phyloP scores from a whole-genome alignment of 2,113 vertebrate species.

The Oxyura jamaicensis region DNA sequence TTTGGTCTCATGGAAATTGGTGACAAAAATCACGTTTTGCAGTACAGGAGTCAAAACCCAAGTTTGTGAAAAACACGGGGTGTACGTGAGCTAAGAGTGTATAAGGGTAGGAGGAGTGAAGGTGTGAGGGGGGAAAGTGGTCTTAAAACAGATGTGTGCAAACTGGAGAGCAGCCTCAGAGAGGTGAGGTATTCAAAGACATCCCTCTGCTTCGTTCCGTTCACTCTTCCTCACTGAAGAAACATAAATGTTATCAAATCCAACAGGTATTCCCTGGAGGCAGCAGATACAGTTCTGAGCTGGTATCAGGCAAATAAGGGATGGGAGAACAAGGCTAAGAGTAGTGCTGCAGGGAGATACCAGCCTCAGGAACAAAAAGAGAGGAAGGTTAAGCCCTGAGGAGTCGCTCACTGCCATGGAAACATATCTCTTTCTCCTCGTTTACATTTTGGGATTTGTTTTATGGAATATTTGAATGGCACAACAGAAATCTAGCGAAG shows the following conservation, averaged over 20 bases:
- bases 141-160: accelerated
- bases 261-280: neutral
- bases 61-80: neutral
- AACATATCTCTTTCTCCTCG: neutral
- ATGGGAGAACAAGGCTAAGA: neutral
- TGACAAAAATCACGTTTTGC: neutral
- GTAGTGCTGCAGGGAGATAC: neutral
- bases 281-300: neutral
- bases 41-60: neutral
- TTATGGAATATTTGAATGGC: neutral
- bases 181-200: neutral
- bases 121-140: neutral
- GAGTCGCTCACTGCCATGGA: neutral
- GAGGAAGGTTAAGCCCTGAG: neutral
- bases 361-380: neutral
- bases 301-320: neutral
- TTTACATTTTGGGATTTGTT: neutral
- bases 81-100: neutral
- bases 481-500: neutral
- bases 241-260: neutral
- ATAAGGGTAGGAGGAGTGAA: too few species aligned
- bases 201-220: neutral
- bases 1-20: accelerated
- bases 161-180: neutral
- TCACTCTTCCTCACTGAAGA: neutral